Conservation (phyloP, 2,113 vertebrate species). For the Ophiodon elongatus region DNA sequence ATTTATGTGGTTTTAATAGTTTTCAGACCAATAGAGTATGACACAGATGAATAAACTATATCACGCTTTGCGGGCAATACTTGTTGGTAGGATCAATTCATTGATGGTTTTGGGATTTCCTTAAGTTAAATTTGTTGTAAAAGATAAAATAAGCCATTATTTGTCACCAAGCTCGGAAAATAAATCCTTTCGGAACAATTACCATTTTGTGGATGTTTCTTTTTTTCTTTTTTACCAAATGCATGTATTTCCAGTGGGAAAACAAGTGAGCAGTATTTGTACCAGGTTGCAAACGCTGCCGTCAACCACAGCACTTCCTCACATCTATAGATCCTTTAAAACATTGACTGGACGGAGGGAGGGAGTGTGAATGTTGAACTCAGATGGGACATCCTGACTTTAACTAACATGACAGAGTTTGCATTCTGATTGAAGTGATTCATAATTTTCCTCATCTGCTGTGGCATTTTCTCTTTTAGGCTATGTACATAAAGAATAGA, state of each 20-base stretch:
- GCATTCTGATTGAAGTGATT: background rate
- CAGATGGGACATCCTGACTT: background rate
- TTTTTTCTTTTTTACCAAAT: no score
- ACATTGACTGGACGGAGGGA: background rate
- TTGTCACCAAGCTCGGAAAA: no score
- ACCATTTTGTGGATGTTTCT: background rate
- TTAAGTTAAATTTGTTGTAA: no score
- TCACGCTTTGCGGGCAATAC: no score
- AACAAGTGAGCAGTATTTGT: constrained; percentile 7
- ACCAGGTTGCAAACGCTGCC: background rate
- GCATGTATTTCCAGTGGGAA: background rate
- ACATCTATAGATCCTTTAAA: background rate
- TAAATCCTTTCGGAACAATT: background rate
- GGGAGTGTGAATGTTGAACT: background rate
- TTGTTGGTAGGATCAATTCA: background rate
- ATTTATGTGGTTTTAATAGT: background rate
- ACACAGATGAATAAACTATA: background rate
- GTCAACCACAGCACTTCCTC: constrained; percentile 3
- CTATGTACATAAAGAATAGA: background rate
- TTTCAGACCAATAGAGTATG: background rate
- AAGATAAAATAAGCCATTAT: no score
- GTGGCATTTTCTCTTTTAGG: background rate
- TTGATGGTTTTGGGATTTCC: background rate
- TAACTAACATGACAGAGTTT: background rate
- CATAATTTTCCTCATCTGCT: background rate